Conservation (phyloP, 2,797 vertebrate species). For the Pantherophis vulpinus region DNA sequence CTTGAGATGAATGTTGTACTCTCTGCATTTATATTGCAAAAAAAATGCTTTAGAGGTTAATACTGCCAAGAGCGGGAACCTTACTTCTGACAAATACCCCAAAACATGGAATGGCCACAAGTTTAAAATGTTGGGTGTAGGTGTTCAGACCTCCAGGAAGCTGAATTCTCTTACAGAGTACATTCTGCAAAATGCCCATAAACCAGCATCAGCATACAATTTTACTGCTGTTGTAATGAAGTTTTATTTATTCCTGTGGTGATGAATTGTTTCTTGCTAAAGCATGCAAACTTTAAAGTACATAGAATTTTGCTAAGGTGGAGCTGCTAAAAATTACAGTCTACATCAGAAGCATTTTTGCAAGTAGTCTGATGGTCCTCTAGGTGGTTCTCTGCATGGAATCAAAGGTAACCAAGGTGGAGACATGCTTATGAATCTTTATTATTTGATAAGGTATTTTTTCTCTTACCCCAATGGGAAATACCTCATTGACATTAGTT, state of each 20-base stretch:
- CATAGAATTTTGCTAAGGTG: background rate
- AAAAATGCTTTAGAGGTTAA: background rate
- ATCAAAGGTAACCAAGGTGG: background rate
- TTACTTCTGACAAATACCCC: background rate
- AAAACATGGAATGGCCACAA: background rate
- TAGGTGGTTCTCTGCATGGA: background rate
- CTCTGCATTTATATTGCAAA: background rate
- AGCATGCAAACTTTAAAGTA: background rate
- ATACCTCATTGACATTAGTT: background rate
- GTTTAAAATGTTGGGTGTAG: background rate
- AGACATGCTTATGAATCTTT: background rate
- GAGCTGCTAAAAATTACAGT: background rate
- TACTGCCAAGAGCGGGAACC: background rate
- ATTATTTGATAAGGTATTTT: background rate
- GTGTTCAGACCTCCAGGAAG: background rate
- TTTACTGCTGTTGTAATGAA: background rate
- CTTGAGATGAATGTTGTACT: background rate
- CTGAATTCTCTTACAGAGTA: background rate
- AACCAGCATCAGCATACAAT: background rate
- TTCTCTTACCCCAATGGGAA: background rate
- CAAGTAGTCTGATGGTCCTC: background rate
- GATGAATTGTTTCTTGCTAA: background rate
- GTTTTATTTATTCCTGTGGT: background rate
- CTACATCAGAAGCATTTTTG: background rate
- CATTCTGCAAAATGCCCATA: background rate